Evolutionary conservation across 2,888 invertebrate genomes (phyloP).

Genomic region (Cheilosia impressa): DNA sequence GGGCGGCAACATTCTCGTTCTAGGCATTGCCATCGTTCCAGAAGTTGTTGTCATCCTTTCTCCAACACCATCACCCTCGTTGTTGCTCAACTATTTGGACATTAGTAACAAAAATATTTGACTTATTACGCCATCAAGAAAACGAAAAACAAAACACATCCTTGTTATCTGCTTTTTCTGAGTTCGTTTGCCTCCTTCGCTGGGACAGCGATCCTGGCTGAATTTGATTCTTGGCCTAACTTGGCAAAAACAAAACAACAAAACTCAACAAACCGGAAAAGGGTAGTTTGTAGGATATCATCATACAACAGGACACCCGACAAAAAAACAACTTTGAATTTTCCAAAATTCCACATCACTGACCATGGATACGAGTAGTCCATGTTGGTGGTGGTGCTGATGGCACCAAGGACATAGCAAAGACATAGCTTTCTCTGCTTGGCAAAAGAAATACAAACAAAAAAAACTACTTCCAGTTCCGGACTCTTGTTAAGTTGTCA

Average conservation of each 20-base stretch:
- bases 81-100: slow-evolving; percentile 44
- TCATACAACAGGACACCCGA: slow-evolving; percentile 18
- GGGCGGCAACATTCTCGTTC: slow-evolving; percentile 49
- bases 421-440: slow-evolving; percentile 18
- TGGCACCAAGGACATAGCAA: slow-evolving; percentile 21
- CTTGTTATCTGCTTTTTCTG: slow-evolving; percentile 25
- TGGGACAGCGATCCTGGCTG: slow-evolving; percentile 8
- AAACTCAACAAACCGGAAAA: slow-evolving; percentile 67
- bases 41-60: slow-evolving; percentile 8
- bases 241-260: slow-evolving; percentile 56
- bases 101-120: slow-evolving; percentile 65
- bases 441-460: slow-evolving; percentile 2
- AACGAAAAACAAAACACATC: slow-evolving; percentile 16
- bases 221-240: slow-evolving; percentile 38
- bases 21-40: slow-evolving; percentile 28
- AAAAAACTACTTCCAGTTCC: slow-evolving; percentile 35
- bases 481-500: slow-evolving; percentile 49
- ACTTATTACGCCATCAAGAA: slow-evolving; percentile 49
- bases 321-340: slow-evolving; percentile 42
- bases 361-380: slow-evolving; percentile 7
- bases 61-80: not conserved
- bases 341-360: slow-evolving; percentile 60
- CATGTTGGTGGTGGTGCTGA: not conserved
- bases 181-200: not conserved
- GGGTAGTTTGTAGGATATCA: slow-evolving; percentile 63